Percentiles rank a stretch among this genome's conserved stretches.
Conservation (phyloP, 2,797 vertebrate genomes). For the Lepilemur septentrionalis region DNA sequence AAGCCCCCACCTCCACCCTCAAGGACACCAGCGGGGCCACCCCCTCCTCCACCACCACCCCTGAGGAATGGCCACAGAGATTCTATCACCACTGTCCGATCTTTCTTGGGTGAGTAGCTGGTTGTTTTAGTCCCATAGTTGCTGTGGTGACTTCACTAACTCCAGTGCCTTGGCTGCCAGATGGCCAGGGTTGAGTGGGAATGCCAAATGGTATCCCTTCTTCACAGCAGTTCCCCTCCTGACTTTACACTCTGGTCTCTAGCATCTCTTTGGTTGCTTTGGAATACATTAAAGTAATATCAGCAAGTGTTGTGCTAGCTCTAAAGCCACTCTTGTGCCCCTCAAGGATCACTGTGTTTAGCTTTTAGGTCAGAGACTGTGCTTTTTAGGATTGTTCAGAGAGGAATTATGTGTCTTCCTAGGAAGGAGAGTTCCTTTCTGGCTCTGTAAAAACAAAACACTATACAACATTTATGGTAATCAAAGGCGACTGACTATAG, state of each 20-base stretch:
- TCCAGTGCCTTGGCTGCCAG: neutral
- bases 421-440: conserved; percentile 2
- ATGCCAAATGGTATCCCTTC: neutral
- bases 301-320: neutral
- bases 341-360: neutral
- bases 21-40: conserved; percentile 90
- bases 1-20: conserved; percentile 89
- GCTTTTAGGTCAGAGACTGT: neutral
- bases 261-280: neutral
- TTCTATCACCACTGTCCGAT: conserved; percentile 88
- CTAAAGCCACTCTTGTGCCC: neutral
- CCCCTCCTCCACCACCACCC: conserved; percentile 92
- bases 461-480: neutral
- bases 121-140: neutral
- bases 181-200: neutral
- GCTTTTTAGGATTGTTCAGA: neutral
- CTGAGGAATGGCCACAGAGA: conserved; percentile 93
- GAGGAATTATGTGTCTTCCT: neutral
- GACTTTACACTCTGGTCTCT: neutral
- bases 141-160: neutral
- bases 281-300: neutral
- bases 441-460: conserved; percentile 36
- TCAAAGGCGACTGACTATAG: neutral
- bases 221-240: neutral
- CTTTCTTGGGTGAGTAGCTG: conserved; percentile 89